These are phyloP conservation scores for Chaunax sp. DNA, from an alignment of 2,797 vertebrate genomes.

Conservation along the genomic window DNA sequence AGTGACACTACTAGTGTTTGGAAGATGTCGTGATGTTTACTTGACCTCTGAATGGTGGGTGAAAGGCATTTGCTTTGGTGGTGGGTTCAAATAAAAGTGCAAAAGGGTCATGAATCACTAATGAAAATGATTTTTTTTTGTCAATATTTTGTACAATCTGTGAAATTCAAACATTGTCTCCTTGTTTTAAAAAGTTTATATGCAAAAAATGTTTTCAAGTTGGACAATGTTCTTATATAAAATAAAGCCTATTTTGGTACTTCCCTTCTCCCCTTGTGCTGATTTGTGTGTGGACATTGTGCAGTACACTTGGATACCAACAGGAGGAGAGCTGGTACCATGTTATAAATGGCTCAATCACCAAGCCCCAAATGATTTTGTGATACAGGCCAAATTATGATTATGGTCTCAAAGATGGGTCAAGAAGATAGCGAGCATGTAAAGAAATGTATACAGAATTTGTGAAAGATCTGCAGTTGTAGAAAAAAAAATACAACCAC, in stretches of 20 bases:
- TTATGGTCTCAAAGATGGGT: not conserved
- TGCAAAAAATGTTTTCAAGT: constrained; percentile 82
- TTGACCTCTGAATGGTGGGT: constrained; percentile 51
- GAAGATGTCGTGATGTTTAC: constrained; percentile 62
- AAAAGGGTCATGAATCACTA: constrained; percentile 66
- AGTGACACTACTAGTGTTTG: constrained; percentile 51
- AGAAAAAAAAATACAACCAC: not conserved
- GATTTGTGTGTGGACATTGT: constrained; percentile 29
- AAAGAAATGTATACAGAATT: not conserved
- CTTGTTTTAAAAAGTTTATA: constrained; percentile 85
- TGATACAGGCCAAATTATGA: not conserved
- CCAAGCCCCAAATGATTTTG: not conserved
- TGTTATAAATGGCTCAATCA: not conserved
- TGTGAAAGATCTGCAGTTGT: not conserved
- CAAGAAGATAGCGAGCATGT: not conserved
- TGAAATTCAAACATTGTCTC: constrained; percentile 79
- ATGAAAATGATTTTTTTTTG: constrained; percentile 57
- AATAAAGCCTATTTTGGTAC: constrained; percentile 90
- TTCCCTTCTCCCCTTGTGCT: constrained; percentile 50
- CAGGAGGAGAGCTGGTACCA: constrained; percentile 53
- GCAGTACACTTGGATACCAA: constrained; percentile 47
- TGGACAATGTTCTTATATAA: constrained; percentile 84
- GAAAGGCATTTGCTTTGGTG: constrained; percentile 62
- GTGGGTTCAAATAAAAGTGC: constrained; percentile 69
- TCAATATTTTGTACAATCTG: constrained; percentile 84